A percentile compares a stretch with the other conserved stretches of the same genome.
Conservation (phyloP, 2,888 invertebrate genomes). For the Rhopalosiphum nymphaeae region DNA sequence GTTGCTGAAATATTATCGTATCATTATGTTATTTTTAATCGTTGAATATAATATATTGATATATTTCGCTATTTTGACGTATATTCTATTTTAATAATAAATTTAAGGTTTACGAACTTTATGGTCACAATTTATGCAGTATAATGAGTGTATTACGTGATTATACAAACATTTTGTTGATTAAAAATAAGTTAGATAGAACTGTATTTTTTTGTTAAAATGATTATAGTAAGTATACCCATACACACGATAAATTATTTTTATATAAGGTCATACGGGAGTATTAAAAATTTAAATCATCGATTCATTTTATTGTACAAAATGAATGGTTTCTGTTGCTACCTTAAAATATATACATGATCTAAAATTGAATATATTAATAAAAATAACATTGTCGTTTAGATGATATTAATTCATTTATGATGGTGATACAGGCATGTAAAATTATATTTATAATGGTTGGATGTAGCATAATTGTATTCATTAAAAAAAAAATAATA, state of each 20-base stretch:
- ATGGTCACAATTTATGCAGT: neutral
- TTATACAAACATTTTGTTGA: neutral
- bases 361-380: neutral
- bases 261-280: neutral
- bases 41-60: neutral
- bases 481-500: neutral
- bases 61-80: neutral
- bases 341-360: neutral
- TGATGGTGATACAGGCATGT: neutral
- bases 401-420: neutral
- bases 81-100: neutral
- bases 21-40: neutral
- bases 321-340: neutral
- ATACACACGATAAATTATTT: neutral
- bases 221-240: neutral
- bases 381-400: neutral
- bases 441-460: neutral
- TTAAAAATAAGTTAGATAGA: neutral
- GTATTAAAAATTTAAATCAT: neutral
- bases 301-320: neutral
- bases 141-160: neutral
- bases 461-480: neutral
- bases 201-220: neutral
- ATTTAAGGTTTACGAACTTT: neutral
- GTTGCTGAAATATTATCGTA: neutral